These are phyloP conservation scores for Tipula helvola DNA, from an alignment of 2,888 invertebrate species.

Conservation along the genomic window DNA sequence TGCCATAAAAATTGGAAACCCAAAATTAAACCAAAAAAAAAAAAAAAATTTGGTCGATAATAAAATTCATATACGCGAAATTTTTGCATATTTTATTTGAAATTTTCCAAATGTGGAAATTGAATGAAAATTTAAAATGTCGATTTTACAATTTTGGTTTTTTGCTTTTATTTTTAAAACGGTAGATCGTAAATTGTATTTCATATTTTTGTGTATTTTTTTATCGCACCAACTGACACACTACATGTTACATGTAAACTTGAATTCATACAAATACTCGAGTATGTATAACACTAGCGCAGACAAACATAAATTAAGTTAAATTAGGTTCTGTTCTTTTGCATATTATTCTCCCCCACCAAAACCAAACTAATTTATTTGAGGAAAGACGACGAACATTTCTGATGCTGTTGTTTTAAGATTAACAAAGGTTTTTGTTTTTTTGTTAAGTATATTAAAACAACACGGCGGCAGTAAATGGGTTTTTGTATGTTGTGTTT, in stretches of 20 bases:
- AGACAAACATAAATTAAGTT: background rate
- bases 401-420: background rate
- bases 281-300: background rate
- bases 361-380: background rate
- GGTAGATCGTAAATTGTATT: background rate
- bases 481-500: background rate
- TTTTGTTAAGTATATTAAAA: background rate
- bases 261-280: background rate
- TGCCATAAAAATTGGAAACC: background rate
- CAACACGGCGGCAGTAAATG: background rate
- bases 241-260: background rate
- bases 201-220: background rate
- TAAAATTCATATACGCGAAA: background rate
- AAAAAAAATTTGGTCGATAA: background rate
- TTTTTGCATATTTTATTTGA: background rate
- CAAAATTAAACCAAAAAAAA: background rate
- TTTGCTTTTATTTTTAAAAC: background rate
- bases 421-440: background rate
- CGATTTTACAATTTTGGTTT: background rate
- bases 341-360: background rate
- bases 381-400: background rate
- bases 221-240: background rate
- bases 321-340: background rate
- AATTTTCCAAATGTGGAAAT: background rate
- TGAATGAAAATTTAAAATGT: background rate